Evolutionary conservation across 2,113 vertebrate genomes (phyloP), one percentile per base, ranked within the genome.

Genomic region (Syngnathus scovelli): DNA sequence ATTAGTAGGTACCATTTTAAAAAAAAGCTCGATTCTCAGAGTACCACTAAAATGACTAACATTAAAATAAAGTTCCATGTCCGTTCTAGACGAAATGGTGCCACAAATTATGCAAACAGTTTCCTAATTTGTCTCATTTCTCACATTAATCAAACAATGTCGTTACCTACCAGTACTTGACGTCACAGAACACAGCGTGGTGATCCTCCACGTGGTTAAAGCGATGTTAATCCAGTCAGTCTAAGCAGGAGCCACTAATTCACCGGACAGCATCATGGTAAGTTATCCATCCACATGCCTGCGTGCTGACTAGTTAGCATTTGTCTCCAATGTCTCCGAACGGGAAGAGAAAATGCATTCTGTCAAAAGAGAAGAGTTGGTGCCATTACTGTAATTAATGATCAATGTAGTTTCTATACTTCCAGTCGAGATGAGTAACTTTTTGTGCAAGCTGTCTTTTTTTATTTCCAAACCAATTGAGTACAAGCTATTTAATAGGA

Each of bases 191-290:
- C 56, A 11, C 15, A 10, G 2, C 1, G 69, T 77, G 44, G 75
- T 76, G 71, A 62, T 74, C 37, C 23, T 13, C 54, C 41, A 41
- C 62, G 51, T 63, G 39, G 63, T 61, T 48, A 70, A 58, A 59
- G 51, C 65, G 65, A 80, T 54, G 75, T 79, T 86, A 87, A 88
- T 89, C 86, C 84, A 67, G 61, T 85, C 72, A 76, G 63, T 9
- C 43, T 66, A 55, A 74, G 27, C 64, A 43, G 37, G 16, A 23
- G 16, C 59, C 59, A 61, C 73, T 64, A 54, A 69, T 76, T n/a
- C 23, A 73, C 56, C 71, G n/a, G 66, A 79, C 49, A 64, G 68
- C 64, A 82, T 64, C 79, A 90, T 89, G 88, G 89, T 90, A 76
- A 89, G 88, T 86, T 67, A 59, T 48, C n/a, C 7, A 69, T 69